phyloP scores from a whole-genome alignment of 2,113 vertebrate genomes.

The Calonectris borealis region DNA sequence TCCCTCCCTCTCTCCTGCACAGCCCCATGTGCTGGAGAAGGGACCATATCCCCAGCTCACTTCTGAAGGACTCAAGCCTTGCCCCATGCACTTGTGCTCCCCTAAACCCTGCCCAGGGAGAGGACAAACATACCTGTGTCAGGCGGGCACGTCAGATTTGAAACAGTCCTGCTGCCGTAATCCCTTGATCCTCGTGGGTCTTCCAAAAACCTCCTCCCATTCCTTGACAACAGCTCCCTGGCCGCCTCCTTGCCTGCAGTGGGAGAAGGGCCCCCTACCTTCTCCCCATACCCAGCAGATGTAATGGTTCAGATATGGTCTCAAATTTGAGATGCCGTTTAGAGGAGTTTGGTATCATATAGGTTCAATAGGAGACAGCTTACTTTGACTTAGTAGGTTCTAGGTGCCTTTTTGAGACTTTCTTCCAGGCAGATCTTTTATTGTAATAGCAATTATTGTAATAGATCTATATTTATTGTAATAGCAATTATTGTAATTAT shows the following conservation, averaged over 20 bases:
- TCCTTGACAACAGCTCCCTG: not conserved
- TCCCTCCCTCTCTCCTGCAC: not conserved
- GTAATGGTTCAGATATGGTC: not conserved
- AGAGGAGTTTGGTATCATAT: not conserved
- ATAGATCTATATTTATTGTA: no score
- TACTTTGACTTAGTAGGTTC: not conserved
- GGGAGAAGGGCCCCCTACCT: not conserved
- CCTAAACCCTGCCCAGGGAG: not conserved
- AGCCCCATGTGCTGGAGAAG: not conserved
- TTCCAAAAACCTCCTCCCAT: not conserved
- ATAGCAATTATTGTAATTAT: no score
- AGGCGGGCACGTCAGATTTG: not conserved
- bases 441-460: not conserved
- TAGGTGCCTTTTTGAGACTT: not conserved
- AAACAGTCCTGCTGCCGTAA: not conserved
- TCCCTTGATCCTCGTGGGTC: accelerated
- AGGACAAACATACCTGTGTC: not conserved
- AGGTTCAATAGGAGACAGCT: not conserved
- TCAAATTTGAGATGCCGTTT: not conserved
- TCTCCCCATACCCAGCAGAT: not conserved
- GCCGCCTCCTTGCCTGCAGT: accelerated
- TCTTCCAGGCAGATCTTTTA: not conserved
- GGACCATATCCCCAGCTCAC: accelerated
- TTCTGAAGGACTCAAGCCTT: not conserved
- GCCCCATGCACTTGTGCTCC: accelerated